Evolutionary conservation across 2,113 vertebrate genomes (phyloP).

Genomic region (Zosterops lateralis): DNA sequence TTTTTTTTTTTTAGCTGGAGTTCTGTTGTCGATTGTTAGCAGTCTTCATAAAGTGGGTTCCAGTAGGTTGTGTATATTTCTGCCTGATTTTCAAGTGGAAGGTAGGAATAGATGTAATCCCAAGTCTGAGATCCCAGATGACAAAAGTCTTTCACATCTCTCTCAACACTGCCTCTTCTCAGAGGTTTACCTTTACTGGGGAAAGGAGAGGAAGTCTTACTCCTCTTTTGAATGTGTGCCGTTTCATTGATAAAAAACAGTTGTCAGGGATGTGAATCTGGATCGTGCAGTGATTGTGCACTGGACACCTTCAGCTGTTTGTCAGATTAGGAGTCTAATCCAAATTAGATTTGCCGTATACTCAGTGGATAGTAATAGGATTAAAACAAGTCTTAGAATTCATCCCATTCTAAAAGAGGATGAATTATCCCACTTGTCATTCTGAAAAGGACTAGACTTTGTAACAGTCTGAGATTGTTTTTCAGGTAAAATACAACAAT

Average conservation of each 20-base stretch:
- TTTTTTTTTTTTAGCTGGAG: background rate
- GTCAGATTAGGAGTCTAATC: background rate
- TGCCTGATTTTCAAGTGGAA: background rate
- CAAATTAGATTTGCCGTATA: background rate
- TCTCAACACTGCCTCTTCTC: background rate
- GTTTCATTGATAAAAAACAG: background rate
- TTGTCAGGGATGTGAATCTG: background rate
- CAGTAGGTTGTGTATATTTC: background rate
- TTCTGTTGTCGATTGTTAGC: background rate
- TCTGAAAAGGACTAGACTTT: background rate
- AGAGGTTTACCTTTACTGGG: background rate
- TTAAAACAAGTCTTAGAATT: background rate
- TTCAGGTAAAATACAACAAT: background rate
- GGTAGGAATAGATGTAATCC: background rate
- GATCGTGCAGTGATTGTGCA: background rate
- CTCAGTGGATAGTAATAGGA: background rate
- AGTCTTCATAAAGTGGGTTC: background rate
- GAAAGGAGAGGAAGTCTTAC: background rate
- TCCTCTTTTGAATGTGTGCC: background rate
- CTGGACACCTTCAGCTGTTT: background rate
- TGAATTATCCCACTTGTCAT: background rate
- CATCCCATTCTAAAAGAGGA: background rate
- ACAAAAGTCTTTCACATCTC: background rate
- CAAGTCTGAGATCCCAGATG: background rate
- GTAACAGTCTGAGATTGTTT: background rate